These are phyloP conservation scores for Galago senegalensis DNA, from an alignment of 2,797 vertebrate species.

Conservation along the genomic window DNA sequence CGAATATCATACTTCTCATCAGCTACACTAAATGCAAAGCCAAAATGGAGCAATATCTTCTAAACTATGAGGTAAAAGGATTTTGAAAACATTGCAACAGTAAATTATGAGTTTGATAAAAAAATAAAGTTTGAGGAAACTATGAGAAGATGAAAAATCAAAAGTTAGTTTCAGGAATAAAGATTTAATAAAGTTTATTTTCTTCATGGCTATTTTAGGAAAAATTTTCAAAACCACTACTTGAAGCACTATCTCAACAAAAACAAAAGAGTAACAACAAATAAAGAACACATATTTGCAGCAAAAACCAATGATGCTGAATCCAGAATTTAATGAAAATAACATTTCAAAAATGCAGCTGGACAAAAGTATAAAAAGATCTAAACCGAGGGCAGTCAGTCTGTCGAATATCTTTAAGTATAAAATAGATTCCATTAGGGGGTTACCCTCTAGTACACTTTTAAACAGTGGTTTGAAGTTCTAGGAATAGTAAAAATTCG, in stretches of 20 bases:
- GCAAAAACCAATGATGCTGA: neutral
- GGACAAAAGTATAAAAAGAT: neutral
- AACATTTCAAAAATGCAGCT: neutral
- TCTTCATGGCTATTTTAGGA: neutral
- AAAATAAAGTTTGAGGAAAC: neutral
- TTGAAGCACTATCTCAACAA: neutral
- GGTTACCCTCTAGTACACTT: neutral
- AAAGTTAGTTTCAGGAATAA: neutral
- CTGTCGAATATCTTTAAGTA: neutral
- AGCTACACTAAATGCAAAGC: neutral
- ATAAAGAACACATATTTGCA: neutral
- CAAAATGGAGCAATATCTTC: neutral
- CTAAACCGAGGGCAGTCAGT: neutral
- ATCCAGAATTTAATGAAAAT: neutral
- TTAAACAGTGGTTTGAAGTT: neutral
- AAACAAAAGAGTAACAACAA: neutral
- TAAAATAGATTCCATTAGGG: neutral
- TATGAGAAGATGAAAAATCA: neutral
- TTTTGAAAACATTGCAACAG: slow-evolving; percentile 12
- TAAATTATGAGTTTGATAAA: neutral
- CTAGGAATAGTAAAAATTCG: slow-evolving; percentile 13
- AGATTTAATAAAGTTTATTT: neutral
- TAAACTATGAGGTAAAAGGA: neutral
- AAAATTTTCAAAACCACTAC: neutral
- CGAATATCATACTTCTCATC: neutral